Conservation (phyloP, 1,140 invertebrate species). For the Papilio aristodemus region DNA sequence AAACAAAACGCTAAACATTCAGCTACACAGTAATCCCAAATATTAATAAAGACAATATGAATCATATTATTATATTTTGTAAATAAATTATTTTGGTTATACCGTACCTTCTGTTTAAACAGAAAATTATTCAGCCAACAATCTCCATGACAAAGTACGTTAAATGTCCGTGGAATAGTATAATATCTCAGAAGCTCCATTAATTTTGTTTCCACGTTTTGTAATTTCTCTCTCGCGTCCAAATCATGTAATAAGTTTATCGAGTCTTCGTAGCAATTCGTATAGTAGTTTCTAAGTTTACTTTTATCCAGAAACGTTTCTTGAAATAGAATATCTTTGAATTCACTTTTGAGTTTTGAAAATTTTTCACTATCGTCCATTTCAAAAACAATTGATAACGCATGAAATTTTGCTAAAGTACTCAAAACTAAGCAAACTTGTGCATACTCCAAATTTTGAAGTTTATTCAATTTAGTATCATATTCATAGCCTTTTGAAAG, state of each 20-base stretch:
- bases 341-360: constrained; percentile 44
- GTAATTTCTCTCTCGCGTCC: constrained; percentile 53
- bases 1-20: no score
- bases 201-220: constrained; percentile 46
- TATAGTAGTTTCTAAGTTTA: constrained; percentile 62
- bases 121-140: constrained; percentile 73
- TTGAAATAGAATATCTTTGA: constrained; percentile 60
- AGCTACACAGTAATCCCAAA: no score
- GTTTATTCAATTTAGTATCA: constrained; percentile 49
- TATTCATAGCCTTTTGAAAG: constrained; percentile 50
- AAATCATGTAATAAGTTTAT: constrained; percentile 51
- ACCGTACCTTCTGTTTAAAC: constrained; percentile 59
- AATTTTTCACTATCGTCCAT: constrained; percentile 43
- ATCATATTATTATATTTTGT: not conserved
- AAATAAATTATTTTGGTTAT: constrained; percentile 21
- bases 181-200: constrained; percentile 57
- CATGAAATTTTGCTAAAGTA: constrained; percentile 69
- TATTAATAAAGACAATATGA: no score
- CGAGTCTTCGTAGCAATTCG: constrained; percentile 64
- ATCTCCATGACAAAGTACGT: constrained; percentile 71
- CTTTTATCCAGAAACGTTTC: constrained; percentile 63
- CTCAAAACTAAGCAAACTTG: constrained; percentile 53
- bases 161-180: constrained; percentile 49
- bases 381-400: constrained; percentile 58
- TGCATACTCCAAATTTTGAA: constrained; percentile 48